Evolutionary conservation across 1,140 invertebrate species (phyloP), one percentile per base, ranked within the genome.

Genomic region (Drosophila pruinosa): DNA sequence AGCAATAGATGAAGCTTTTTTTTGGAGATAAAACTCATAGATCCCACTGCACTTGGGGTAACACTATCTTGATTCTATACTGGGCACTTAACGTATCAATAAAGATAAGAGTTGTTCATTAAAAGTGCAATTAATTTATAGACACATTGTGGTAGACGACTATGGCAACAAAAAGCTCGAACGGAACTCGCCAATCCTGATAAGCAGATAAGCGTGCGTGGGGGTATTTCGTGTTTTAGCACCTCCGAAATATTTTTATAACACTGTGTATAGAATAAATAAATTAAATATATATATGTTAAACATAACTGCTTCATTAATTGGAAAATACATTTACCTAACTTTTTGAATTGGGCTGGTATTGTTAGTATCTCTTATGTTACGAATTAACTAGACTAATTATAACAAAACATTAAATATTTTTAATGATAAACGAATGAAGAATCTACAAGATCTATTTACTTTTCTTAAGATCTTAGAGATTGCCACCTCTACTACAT

Each of bases 51-150:
- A 10, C 21, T 15, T 21, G 4, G n/a, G 26, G 5, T 6, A 24
- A 22, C 24, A 64, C 6, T 54, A 36, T 64, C 58, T 50, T 0
- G 36, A 7, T 31, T 21, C 24, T 6, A 26, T 14, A 21, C 10
- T 17, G 2, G 14, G 5, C n/a, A 22, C 17, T 48, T 22, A 19
- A 8, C 0, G 4, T 22, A 17, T 36, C 22, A 38, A 28, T 41
- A 6, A 1, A 43, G 68, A 71, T 71, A 43, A 65, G 68, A 52
- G 57, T 71, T 64, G 21, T 43, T 57, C 7, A 50, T 56, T 34
- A 10, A 39, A 63, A 48, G 4, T 48, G 6, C 31, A 50, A 14
- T 43, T 48, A n/a, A 43, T 59, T 22, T 59, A 41, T 50, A n/a
- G 21, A 21, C 4, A 34, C 31, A 34, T 1, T 34, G 34, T 31